Conservation (phyloP, 2,888 invertebrate genomes). For the Endomychus coccineus region DNA sequence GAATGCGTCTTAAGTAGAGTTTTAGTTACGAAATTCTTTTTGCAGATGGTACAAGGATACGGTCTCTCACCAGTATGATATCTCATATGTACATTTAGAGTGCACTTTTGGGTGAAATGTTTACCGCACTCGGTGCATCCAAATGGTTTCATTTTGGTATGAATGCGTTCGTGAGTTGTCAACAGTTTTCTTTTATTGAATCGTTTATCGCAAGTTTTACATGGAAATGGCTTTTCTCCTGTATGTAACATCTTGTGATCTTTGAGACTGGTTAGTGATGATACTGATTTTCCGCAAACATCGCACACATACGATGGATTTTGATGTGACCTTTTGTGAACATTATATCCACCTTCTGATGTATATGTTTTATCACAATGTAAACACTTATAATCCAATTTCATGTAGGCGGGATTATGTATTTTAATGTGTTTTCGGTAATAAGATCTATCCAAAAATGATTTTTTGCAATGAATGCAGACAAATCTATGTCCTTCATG, state of each 20-base stretch:
- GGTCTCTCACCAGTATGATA: slow-evolving; percentile 45
- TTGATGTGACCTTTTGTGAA: slow-evolving; percentile 8
- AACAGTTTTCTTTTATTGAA: slow-evolving; percentile 28
- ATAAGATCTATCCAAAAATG: not conserved
- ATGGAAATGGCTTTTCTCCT: slow-evolving; percentile 43
- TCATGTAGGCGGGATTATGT: slow-evolving; percentile 1
- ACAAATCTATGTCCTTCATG: slow-evolving; percentile 7
- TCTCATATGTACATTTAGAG: slow-evolving; percentile 43
- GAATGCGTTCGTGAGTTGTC: slow-evolving; percentile 44
- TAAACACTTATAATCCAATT: slow-evolving; percentile 10
- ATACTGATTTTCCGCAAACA: slow-evolving; percentile 26
- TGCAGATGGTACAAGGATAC: slow-evolving; percentile 44
- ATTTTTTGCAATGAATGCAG: not conserved
- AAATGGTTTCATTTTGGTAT: slow-evolving; percentile 46
- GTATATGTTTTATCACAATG: slow-evolving; percentile 28
- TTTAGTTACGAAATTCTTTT: slow-evolving; percentile 30
- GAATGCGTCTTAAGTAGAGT: slow-evolving; percentile 28
- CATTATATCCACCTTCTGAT: slow-evolving; percentile 16
- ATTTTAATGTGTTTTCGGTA: not conserved
- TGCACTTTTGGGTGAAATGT: slow-evolving; percentile 48
- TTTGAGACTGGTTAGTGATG: slow-evolving; percentile 22
- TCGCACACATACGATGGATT: slow-evolving; percentile 24
- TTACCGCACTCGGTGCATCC: slow-evolving; percentile 42
- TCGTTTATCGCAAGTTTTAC: slow-evolving; percentile 33
- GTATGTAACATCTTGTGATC: slow-evolving; percentile 29